phyloP scores from a whole-genome alignment of 2,113 vertebrate genomes.

The Trinectes maculatus region DNA sequence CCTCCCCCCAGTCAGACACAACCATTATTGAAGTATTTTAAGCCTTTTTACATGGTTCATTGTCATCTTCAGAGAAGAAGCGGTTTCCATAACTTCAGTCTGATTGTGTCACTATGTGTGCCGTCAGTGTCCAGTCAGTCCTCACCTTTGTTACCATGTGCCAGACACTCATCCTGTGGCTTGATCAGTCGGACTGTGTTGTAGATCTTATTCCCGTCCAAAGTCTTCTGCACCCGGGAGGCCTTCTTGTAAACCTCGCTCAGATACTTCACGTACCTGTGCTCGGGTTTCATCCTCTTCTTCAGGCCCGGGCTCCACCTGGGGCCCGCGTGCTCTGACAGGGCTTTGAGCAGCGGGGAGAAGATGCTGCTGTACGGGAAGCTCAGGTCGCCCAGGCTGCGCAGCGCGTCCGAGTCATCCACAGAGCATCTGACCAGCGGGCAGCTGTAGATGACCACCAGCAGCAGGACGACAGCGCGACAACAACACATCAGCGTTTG shows the following conservation, averaged over 20 bases:
- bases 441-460: conserved; percentile 51
- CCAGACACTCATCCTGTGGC: conserved; percentile 81
- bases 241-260: conserved; percentile 88
- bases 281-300: conserved; percentile 80
- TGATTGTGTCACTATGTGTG: too few species aligned
- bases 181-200: conserved; percentile 92
- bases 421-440: conserved; percentile 27
- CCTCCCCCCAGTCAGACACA: too few species aligned
- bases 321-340: conserved; percentile 78
- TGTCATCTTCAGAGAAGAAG: too few species aligned
- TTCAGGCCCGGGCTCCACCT: conserved; percentile 38
- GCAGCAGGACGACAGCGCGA: conserved; percentile 39
- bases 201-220: conserved; percentile 81
- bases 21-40: too few species aligned
- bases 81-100: too few species aligned
- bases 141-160: conserved; percentile 66
- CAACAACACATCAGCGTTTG: conserved; percentile 51
- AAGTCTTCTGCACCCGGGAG: conserved; percentile 84
- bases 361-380: conserved; percentile 76
- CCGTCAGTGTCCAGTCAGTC: neutral
- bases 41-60: too few species aligned
- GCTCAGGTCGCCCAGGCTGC: conserved; percentile 1
- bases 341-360: conserved; percentile 85
- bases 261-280: conserved; percentile 89
- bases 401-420: conserved; percentile 27